Percentiles rank a stretch among this genome's conserved stretches.
Evolutionary conservation across 2,888 invertebrate species (phyloP).

Genomic region (Tipula lateralis): DNA sequence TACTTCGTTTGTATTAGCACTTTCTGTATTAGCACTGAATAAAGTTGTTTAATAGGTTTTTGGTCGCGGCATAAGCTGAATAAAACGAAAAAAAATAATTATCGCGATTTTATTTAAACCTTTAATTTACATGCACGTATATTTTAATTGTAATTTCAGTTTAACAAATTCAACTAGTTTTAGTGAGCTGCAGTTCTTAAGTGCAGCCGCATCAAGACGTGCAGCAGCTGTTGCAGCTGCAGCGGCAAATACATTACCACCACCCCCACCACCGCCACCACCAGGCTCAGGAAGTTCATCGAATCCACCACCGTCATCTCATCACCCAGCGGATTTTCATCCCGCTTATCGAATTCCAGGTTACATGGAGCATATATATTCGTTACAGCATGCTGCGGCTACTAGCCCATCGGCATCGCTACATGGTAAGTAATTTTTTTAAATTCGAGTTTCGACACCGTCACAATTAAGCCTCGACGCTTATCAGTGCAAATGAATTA

Average conservation of each 20-base stretch:
- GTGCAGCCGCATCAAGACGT: conserved; percentile 50
- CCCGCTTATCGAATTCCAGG: conserved; percentile 67
- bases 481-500: no score
- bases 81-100: background rate
- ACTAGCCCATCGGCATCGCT: conserved; percentile 61
- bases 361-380: conserved; percentile 75
- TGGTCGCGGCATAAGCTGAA: background rate
- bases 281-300: conserved; percentile 47
- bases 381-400: conserved; percentile 61
- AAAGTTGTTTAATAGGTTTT: conserved; percentile 37
- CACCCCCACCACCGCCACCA: conserved; percentile 43
- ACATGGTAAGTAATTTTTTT: conserved; percentile 56
- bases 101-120: background rate
- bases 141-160: conserved; percentile 31
- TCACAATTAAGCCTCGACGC: no score
- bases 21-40: conserved; percentile 36
- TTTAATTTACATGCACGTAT: background rate
- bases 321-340: conserved; percentile 54
- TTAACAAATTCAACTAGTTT: conserved; percentile 41
- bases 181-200: conserved; percentile 47
- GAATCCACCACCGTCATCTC: conserved; percentile 54
- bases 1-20: background rate
- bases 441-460: no score
- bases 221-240: conserved; percentile 51
- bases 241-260: conserved; percentile 45